phyloP scores from a whole-genome alignment of 2,888 invertebrate species.

The Linhomoeus sp. region DNA sequence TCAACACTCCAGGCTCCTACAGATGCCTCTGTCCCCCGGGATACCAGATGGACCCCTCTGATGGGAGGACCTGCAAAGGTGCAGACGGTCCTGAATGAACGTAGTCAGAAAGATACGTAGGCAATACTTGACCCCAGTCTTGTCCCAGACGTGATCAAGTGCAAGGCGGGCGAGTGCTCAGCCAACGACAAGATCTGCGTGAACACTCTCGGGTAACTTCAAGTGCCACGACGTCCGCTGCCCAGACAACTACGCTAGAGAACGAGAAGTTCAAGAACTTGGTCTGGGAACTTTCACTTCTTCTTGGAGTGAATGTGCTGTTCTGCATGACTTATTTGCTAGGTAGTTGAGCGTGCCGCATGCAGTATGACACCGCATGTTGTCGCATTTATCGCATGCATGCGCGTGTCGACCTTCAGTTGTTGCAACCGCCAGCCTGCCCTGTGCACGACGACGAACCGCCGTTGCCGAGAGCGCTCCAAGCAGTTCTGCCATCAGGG shows the following conservation, averaged over 20 bases:
- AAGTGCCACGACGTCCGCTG: slow-evolving; percentile 69
- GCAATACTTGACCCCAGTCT: neutral
- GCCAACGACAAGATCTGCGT: slow-evolving; percentile 56
- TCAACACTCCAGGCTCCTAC: slow-evolving; percentile 25
- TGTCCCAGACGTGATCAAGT: slow-evolving; percentile 50
- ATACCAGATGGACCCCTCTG: slow-evolving; percentile 15
- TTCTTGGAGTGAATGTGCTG: too few species aligned
- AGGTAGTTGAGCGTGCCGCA: neutral
- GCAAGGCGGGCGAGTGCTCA: slow-evolving; percentile 36
- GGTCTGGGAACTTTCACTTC: too few species aligned
- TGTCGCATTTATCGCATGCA: neutral
- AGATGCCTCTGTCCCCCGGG: slow-evolving; percentile 23
- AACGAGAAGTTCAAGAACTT: slow-evolving; percentile 61
- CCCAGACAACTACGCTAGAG: slow-evolving; percentile 59
- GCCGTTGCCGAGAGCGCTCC: slow-evolving; percentile 54
- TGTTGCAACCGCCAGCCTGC: slow-evolving; percentile 13
- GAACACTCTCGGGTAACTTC: slow-evolving; percentile 63
- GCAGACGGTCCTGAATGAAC: too few species aligned
- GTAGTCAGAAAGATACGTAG: too few species aligned
- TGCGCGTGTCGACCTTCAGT: slow-evolving; percentile 7
- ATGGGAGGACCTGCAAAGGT: slow-evolving; percentile 41
- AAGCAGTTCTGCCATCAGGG: slow-evolving; percentile 76
- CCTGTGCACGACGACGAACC: slow-evolving; percentile 37
- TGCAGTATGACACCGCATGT: neutral
- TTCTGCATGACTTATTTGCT: too few species aligned